Evolutionary conservation across 2,113 vertebrate species (phyloP).

Genomic region (Psophia crepitans): DNA sequence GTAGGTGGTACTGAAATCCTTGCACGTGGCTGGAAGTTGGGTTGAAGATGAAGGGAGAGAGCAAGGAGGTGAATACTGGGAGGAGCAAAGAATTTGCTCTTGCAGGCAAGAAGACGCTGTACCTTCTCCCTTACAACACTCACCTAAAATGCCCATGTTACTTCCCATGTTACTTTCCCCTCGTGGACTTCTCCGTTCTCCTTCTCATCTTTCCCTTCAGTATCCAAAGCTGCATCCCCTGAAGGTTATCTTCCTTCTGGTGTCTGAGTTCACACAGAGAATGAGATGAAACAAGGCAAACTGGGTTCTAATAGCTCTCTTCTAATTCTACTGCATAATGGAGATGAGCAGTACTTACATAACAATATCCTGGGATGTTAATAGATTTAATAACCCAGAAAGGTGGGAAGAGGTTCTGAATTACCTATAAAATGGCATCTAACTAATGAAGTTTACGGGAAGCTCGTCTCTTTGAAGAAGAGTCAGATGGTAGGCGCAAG

Average conservation of each 20-base stretch:
- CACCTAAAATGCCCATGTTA: neutral
- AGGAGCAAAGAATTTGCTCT: neutral
- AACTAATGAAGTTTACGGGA: conserved; percentile 56
- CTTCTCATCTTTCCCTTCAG: neutral
- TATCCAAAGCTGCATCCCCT: neutral
- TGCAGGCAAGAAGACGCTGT: neutral
- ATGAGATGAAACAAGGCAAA: conserved; percentile 36
- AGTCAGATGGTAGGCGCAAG: neutral
- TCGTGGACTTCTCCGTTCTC: fast-evolving
- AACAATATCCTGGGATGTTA: conserved; percentile 58
- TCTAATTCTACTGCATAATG: conserved; percentile 53
- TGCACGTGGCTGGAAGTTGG: neutral
- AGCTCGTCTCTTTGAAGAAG: conserved; percentile 37
- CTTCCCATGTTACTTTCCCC: neutral
- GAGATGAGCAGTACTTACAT: conserved; percentile 65
- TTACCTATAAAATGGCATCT: conserved; percentile 49
- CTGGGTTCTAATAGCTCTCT: conserved; percentile 14
- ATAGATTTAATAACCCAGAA: conserved; percentile 67
- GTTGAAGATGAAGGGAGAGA: neutral
- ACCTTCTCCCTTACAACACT: neutral
- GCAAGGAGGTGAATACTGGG: neutral
- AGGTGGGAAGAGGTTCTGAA: conserved; percentile 61
- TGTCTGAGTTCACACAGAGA: neutral
- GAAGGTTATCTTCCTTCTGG: neutral
- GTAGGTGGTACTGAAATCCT: neutral